A percentile compares a stretch with the other conserved stretches of the same genome.
These are phyloP conservation scores for Lepus europaeus DNA, from an alignment of 2,113 vertebrate genomes.

Conservation along the genomic window DNA sequence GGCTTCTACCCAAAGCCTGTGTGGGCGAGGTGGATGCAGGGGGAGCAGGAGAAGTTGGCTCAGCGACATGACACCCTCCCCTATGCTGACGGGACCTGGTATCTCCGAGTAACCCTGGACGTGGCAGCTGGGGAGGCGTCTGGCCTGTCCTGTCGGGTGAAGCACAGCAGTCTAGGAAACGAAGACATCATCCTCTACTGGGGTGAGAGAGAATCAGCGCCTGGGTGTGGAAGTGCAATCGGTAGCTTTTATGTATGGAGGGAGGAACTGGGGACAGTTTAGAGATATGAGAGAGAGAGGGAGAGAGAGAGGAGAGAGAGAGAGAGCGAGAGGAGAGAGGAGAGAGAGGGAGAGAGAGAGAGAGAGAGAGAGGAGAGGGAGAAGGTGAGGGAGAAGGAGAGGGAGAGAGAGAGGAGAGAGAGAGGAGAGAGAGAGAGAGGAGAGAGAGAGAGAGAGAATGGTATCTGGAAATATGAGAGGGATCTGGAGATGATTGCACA, in stretches of 20 bases:
- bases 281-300: background rate
- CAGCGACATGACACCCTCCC: background rate
- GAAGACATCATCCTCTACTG: slow-evolving; percentile 36
- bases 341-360: background rate
- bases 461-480: background rate
- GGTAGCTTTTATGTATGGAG: background rate
- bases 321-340: background rate
- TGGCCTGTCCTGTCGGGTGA: slow-evolving; percentile 27
- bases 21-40: slow-evolving; percentile 42
- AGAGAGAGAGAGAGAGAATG: background rate
- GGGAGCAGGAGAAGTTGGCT: background rate
- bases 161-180: slow-evolving; percentile 53
- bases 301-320: background rate
- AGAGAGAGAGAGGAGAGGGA: background rate
- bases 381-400: accelerated
- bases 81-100: slow-evolving; percentile 24
- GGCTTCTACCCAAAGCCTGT: slow-evolving; percentile 44
- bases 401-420: background rate
- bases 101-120: background rate
- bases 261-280: background rate
- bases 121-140: background rate
- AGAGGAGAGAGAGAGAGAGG: background rate
- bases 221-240: background rate
- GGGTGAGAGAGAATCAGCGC: background rate
- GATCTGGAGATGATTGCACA: background rate